Percentiles rank a stretch among this genome's conserved stretches.
These are phyloP conservation scores for Caranx melampygus DNA, from an alignment of 2,113 vertebrate genomes.

Conservation along the genomic window DNA sequence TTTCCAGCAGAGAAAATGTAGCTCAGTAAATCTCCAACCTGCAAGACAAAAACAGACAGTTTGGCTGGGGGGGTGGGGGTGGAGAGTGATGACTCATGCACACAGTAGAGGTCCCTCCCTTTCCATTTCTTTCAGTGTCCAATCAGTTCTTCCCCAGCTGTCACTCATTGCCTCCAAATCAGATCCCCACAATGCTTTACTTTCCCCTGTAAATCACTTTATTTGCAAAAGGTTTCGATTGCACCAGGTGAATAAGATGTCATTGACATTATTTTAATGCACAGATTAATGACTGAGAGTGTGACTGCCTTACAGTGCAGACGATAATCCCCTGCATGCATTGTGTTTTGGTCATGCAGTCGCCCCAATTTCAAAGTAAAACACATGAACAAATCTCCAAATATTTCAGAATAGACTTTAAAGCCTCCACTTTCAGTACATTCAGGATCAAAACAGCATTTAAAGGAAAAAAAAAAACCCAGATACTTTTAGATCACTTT, in stretches of 20 bases:
- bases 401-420: conserved; percentile 2
- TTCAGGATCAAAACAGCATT: not conserved
- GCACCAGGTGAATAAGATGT: conserved; percentile 20
- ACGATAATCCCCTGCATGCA: conserved; percentile 17
- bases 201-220: conserved; percentile 60
- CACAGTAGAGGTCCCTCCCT: conserved; percentile 77
- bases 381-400: not conserved
- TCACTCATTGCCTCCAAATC: conserved; percentile 76
- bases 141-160: conserved; percentile 80
- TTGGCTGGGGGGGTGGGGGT: conserved; percentile 67
- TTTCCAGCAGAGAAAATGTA: conserved; percentile 61
- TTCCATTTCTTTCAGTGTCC: conserved; percentile 80
- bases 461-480: not conserved
- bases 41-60: conserved; percentile 74
- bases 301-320: conserved; percentile 32
- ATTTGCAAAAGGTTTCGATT: conserved; percentile 46
- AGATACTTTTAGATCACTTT: conserved; percentile 46
- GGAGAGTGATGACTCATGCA: conserved; percentile 84
- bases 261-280: conserved; percentile 27
- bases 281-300: conserved; percentile 30
- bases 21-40: conserved; percentile 71
- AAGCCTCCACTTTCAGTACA: not conserved
- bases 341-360: conserved; percentile 22
- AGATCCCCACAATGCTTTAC: conserved; percentile 63
- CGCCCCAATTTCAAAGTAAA: conserved; percentile 18